A percentile compares a stretch with the other conserved stretches of the same genome.
Evolutionary conservation across 2,888 invertebrate genomes (phyloP).

Genomic region (Alloplasta piceator): DNA sequence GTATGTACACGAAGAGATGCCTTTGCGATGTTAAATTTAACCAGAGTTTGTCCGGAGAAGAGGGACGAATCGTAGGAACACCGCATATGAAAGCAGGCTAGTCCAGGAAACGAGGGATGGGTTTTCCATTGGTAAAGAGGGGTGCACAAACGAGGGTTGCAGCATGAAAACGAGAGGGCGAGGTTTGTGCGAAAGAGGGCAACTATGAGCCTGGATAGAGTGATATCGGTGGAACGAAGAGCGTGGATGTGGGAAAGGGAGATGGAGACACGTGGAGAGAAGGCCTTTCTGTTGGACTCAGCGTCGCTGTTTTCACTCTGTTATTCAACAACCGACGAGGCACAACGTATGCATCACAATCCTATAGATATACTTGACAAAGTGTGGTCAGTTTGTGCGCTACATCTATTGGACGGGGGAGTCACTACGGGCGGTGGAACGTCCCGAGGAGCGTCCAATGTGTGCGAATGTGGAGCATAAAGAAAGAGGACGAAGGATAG

Average conservation of each 20-base stretch:
- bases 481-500: conserved; percentile 28
- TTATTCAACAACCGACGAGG: conserved; percentile 78
- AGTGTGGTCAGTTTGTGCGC: conserved; percentile 80
- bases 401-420: conserved; percentile 15
- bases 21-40: conserved; percentile 64
- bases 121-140: conserved; percentile 11
- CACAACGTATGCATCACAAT: conserved; percentile 69
- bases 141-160: conserved; percentile 31
- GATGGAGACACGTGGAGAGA: conserved; percentile 25
- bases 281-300: conserved; percentile 74
- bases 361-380: conserved; percentile 32
- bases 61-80: conserved; percentile 63
- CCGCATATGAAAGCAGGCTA: conserved; percentile 36
- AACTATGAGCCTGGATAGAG: conserved; percentile 1
- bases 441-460: neutral
- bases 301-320: conserved; percentile 79
- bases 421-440: no score
- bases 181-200: conserved; percentile 51
- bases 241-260: conserved; percentile 28
- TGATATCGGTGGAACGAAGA: conserved; percentile 42
- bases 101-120: conserved; percentile 37
- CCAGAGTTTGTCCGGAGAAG: conserved; percentile 36
- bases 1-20: conserved; percentile 13
- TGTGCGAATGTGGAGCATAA: conserved; percentile 42
- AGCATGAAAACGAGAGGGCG: conserved; percentile 3